Percentiles rank a stretch among this genome's conserved stretches.
Evolutionary conservation across 2,797 vertebrate species (phyloP).

Genomic region (Bradypodion pumilum): DNA sequence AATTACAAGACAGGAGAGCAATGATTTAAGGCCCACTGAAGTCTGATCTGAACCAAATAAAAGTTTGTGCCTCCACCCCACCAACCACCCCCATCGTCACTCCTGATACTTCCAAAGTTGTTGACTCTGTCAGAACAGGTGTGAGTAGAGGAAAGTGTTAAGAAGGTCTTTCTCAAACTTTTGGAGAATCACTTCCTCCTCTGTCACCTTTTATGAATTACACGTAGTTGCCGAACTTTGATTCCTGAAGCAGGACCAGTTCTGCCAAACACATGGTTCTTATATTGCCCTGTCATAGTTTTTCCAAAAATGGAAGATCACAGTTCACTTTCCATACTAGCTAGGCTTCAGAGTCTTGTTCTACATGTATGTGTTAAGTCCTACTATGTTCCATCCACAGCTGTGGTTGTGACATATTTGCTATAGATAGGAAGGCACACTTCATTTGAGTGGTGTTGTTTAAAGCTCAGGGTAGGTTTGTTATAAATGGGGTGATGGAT

Average conservation of each 20-base stretch:
- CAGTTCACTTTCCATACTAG: not conserved
- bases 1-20: not conserved
- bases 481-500: not conserved
- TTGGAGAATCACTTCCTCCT: not conserved
- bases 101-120: not conserved
- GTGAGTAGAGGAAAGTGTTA: not conserved
- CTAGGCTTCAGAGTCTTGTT: not conserved
- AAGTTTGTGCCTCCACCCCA: not conserved
- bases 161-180: not conserved
- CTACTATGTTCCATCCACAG: not conserved
- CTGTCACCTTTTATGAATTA: not conserved
- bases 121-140: not conserved
- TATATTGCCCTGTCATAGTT: too few species aligned
- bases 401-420: too few species aligned
- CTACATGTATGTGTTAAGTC: not conserved
- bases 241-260: not conserved
- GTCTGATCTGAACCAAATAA: constrained; percentile 7
- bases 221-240: not conserved
- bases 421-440: not conserved
- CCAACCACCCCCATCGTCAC: too few species aligned
- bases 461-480: not conserved
- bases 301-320: not conserved
- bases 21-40: not conserved
- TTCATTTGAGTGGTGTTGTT: not conserved
- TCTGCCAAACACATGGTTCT: not conserved